phyloP scores from a whole-genome alignment of 2,113 vertebrate species.

The Nyctereutes procyonoides region DNA sequence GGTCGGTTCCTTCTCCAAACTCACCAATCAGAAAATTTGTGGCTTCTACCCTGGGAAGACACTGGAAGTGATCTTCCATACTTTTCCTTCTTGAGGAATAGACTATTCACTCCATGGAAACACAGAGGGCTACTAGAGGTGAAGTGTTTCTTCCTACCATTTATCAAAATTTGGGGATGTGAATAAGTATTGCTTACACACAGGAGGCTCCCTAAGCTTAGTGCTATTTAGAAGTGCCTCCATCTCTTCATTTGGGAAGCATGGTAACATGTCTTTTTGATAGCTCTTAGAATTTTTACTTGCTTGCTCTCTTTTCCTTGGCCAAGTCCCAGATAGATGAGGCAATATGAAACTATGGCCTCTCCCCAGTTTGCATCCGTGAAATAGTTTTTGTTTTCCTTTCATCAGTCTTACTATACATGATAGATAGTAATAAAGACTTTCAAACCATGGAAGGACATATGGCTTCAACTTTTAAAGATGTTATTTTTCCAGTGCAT shows the following conservation, averaged over 20 bases:
- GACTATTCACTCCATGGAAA: neutral
- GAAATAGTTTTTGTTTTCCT: neutral
- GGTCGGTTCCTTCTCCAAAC: neutral
- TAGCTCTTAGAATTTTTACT: neutral
- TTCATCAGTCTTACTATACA: neutral
- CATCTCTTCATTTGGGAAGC: neutral
- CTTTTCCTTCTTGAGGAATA: neutral
- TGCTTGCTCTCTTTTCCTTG: neutral
- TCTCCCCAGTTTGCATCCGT: neutral
- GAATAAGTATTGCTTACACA: neutral
- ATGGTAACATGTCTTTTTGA: neutral
- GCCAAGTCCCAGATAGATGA: neutral
- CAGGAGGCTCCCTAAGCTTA: neutral
- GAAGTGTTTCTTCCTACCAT: neutral
- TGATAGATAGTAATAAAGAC: neutral
- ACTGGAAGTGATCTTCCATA: neutral
- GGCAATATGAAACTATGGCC: neutral
- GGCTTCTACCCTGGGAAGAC: neutral
- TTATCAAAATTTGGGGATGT: neutral
- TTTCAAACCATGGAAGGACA: neutral
- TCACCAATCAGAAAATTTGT: neutral
- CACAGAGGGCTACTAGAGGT: neutral
- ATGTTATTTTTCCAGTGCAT: neutral
- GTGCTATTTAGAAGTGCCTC: neutral
- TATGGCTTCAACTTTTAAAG: neutral